These are phyloP conservation scores for Etia nguti DNA, from an alignment of 2,113 vertebrate species.

Conservation along the genomic window DNA sequence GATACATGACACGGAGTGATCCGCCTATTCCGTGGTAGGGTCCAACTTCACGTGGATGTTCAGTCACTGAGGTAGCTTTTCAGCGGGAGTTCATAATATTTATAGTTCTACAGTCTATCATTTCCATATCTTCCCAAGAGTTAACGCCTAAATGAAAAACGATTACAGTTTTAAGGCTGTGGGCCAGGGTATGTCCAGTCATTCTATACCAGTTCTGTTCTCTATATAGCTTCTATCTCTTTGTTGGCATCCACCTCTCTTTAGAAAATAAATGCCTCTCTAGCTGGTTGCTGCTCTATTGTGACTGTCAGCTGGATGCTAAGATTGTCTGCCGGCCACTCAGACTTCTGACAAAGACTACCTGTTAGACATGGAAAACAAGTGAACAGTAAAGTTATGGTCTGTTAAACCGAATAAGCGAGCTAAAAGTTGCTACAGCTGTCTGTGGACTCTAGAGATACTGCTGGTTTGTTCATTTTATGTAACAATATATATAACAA, in stretches of 20 bases:
- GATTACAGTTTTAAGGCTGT: neutral
- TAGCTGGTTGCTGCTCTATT: neutral
- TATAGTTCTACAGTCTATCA: neutral
- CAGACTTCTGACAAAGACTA: neutral
- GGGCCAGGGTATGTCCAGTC: neutral
- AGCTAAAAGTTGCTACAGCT: neutral
- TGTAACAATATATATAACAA: neutral
- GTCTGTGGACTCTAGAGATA: too few species aligned
- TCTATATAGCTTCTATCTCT: neutral
- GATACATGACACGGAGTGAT: slow-evolving; percentile 3
- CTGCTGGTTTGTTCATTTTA: too few species aligned
- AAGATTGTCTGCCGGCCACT: neutral
- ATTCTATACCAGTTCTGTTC: neutral
- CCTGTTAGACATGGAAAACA: neutral
- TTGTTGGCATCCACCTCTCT: neutral
- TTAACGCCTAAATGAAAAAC: neutral
- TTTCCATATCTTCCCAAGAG: neutral
- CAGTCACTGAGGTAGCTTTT: neutral
- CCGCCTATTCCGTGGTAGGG: neutral
- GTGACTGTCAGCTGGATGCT: neutral
- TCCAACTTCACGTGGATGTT: neutral
- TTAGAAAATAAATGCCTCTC: neutral
- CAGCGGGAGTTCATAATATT: neutral
- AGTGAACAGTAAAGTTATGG: neutral
- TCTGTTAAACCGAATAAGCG: fast-evolving